phyloP scores from a whole-genome alignment of 2,113 vertebrate genomes.

The Pseudois nayaur region DNA sequence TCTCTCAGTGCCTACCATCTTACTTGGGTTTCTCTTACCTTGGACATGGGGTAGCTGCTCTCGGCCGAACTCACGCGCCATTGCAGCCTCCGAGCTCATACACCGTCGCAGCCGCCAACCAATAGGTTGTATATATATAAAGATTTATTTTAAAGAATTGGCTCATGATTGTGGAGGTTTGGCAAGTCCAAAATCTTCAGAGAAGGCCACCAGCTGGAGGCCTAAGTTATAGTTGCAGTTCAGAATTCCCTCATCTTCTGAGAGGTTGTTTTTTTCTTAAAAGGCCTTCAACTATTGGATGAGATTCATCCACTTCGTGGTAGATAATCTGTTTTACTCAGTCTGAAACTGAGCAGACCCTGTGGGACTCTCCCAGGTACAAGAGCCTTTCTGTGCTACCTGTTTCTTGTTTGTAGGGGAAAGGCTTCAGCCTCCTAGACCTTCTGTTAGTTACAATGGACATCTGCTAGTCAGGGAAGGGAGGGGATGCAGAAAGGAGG shows the following conservation, averaged over 20 bases:
- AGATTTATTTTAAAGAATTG: background rate
- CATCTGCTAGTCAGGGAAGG: background rate
- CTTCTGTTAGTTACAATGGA: background rate
- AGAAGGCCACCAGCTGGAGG: background rate
- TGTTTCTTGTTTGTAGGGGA: background rate
- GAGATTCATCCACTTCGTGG: background rate
- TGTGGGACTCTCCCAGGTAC: background rate
- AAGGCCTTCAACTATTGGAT: background rate
- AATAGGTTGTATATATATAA: background rate
- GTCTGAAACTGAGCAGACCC: background rate
- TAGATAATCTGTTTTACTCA: background rate
- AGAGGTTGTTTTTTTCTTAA: background rate
- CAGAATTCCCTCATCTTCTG: background rate
- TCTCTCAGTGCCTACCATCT: too few species aligned
- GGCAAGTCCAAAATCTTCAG: background rate
- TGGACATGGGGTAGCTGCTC: too few species aligned
- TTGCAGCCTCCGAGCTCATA: too few species aligned
- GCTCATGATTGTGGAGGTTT: background rate
- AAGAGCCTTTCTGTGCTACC: background rate
- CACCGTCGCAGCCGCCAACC: rapidly evolving
- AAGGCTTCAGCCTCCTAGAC: background rate
- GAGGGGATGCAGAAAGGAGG: background rate
- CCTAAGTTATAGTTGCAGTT: background rate
- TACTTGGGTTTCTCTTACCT: too few species aligned
- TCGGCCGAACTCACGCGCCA: rapidly evolving